These are phyloP conservation scores for Clupea harengus DNA, from an alignment of 2,113 vertebrate species.

Conservation along the genomic window DNA sequence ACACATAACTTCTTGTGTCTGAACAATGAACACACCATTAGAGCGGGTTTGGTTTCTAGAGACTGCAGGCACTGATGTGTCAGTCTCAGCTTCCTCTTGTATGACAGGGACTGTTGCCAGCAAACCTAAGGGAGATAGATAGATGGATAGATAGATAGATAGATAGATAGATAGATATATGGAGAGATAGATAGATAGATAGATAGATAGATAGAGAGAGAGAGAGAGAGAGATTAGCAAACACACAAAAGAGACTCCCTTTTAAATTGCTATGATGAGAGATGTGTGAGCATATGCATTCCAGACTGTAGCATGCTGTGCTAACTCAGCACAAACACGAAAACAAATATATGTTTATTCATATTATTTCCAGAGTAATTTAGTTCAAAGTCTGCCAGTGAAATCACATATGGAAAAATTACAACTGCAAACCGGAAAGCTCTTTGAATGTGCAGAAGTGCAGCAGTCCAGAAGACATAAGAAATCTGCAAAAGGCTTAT, in stretches of 20 bases:
- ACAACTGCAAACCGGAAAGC: background rate
- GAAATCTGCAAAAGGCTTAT: background rate
- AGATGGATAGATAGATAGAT: background rate
- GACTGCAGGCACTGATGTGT: constrained; percentile 62
- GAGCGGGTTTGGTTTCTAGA: constrained; percentile 53
- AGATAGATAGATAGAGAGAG: background rate
- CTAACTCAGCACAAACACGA: background rate
- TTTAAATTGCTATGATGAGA: background rate
- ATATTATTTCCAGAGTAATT: background rate
- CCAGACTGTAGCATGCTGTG: background rate
- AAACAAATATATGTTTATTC: background rate
- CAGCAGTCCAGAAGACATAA: background rate
- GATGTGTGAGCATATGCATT: background rate
- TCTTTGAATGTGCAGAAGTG: background rate
- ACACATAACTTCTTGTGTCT: constrained; percentile 30
- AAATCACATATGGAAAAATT: background rate
- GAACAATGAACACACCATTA: background rate
- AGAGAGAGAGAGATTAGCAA: background rate
- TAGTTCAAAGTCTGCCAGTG: background rate
- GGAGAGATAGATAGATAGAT: background rate
- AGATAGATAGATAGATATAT: background rate
- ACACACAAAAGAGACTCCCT: background rate
- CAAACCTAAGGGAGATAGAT: constrained; percentile 63
- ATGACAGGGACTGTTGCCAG: constrained; percentile 77
- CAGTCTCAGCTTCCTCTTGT: constrained; percentile 74